Evolutionary conservation across 1,140 invertebrate species (phyloP).

Genomic region (Eupeodes corollae): DNA sequence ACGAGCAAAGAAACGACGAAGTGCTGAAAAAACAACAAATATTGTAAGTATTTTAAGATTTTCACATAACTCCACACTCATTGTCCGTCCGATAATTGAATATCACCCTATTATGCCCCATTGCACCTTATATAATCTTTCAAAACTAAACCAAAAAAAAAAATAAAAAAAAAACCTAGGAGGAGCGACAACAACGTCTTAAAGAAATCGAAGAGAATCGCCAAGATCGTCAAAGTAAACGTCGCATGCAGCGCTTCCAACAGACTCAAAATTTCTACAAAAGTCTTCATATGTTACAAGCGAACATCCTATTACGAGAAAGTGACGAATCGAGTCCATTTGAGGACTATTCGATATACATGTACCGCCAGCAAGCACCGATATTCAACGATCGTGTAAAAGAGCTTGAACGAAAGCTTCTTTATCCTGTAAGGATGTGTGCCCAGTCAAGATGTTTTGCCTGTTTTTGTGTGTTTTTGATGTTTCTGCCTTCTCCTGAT

Average conservation of each 20-base stretch:
- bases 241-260: slow-evolving; percentile 53
- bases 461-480: slow-evolving; percentile 1
- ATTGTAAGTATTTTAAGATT: slow-evolving; percentile 29
- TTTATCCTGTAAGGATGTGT: slow-evolving; percentile 55
- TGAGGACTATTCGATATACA: slow-evolving; percentile 62
- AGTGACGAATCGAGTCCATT: slow-evolving; percentile 44
- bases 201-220: slow-evolving; percentile 58
- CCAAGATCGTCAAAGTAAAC: slow-evolving; percentile 49
- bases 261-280: slow-evolving; percentile 63
- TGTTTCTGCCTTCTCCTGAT: neutral
- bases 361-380: slow-evolving; percentile 60
- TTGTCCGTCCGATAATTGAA: neutral
- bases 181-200: slow-evolving; percentile 52
- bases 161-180: slow-evolving; percentile 35
- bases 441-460: neutral
- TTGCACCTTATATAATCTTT: neutral
- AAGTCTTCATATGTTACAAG: slow-evolving; percentile 64
- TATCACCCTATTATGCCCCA: neutral
- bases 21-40: slow-evolving; percentile 31
- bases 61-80: neutral
- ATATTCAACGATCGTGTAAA: slow-evolving; percentile 67
- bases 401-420: slow-evolving; percentile 61
- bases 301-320: slow-evolving; percentile 41
- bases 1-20: slow-evolving; percentile 34
- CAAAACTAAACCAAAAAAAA: neutral